These are phyloP conservation scores for Borostomias antarcticus DNA, from an alignment of 2,797 vertebrate genomes.

Conservation along the genomic window DNA sequence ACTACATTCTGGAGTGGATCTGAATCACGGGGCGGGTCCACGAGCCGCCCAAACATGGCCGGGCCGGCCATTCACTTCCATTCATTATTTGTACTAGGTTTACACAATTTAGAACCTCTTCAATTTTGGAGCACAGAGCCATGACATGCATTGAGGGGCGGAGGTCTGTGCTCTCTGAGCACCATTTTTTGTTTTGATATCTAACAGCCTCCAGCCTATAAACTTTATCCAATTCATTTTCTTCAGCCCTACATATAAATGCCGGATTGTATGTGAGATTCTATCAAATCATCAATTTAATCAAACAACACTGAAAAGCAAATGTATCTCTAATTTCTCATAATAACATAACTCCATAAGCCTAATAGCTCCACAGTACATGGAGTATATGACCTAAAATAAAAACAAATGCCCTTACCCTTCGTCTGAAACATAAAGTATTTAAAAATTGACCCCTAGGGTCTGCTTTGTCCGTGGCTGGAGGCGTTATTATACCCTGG, in stretches of 20 bases:
- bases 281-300: background rate
- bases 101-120: too few species aligned
- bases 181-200: too few species aligned
- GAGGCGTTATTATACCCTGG: constrained; percentile 82
- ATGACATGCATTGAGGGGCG: too few species aligned
- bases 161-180: too few species aligned
- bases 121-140: too few species aligned
- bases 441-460: constrained; percentile 85
- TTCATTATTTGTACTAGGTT: too few species aligned
- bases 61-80: too few species aligned
- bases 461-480: constrained; percentile 83
- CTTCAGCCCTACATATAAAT: background rate
- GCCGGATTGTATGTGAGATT: background rate
- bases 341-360: constrained; percentile 35
- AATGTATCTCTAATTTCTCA: background rate
- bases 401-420: constrained; percentile 77
- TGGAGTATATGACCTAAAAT: constrained; percentile 58
- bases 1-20: too few species aligned
- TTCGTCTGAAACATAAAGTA: constrained; percentile 81
- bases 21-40: too few species aligned
- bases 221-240: background rate
- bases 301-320: background rate
- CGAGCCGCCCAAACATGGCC: too few species aligned
- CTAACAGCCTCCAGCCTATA: background rate
- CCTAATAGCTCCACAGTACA: constrained; percentile 10